Conservation (phyloP, 2,113 vertebrate genomes). For the Myotis yumanensis region DNA sequence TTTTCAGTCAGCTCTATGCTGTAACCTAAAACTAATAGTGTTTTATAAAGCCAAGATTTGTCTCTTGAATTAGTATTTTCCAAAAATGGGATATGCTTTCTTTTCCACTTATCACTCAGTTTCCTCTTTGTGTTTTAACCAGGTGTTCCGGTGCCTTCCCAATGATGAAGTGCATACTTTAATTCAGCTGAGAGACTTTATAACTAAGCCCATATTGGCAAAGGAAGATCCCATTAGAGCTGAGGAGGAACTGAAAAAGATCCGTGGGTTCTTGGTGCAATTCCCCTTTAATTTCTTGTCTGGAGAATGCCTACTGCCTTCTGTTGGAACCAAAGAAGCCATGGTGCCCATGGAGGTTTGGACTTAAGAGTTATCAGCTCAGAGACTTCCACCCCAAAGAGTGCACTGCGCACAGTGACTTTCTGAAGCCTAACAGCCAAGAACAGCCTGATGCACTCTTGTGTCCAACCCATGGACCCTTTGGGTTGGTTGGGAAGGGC, state of each 20-base stretch:
- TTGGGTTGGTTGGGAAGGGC: constrained; percentile 39
- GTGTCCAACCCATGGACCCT: constrained; percentile 24
- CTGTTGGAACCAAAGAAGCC: constrained; percentile 95
- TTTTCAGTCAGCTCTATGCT: background rate
- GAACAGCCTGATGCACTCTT: background rate
- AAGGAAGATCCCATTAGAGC: constrained; percentile 89
- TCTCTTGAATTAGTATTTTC: background rate
- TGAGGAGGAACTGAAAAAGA: constrained; percentile 93
- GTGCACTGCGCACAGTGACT: background rate
- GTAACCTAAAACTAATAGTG: background rate
- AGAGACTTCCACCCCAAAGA: constrained; percentile 42
- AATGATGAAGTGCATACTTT: constrained; percentile 93
- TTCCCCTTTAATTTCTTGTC: constrained; percentile 94
- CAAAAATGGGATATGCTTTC: background rate
- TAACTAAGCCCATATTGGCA: constrained; percentile 87
- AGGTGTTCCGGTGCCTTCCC: constrained; percentile 98
- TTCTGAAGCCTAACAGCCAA: constrained; percentile 22
- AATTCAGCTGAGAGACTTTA: constrained; percentile 89
- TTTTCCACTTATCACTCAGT: background rate
- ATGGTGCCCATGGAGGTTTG: constrained; percentile 98
- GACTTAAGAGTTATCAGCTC: constrained; percentile 86
- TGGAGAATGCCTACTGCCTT: constrained; percentile 93
- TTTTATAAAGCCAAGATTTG: constrained; percentile 33
- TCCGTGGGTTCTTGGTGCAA: constrained; percentile 95
- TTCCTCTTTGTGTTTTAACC: constrained; percentile 57